These are phyloP conservation scores for Epinotia demarniana DNA, from an alignment of 2,888 invertebrate genomes.

Conservation along the genomic window DNA sequence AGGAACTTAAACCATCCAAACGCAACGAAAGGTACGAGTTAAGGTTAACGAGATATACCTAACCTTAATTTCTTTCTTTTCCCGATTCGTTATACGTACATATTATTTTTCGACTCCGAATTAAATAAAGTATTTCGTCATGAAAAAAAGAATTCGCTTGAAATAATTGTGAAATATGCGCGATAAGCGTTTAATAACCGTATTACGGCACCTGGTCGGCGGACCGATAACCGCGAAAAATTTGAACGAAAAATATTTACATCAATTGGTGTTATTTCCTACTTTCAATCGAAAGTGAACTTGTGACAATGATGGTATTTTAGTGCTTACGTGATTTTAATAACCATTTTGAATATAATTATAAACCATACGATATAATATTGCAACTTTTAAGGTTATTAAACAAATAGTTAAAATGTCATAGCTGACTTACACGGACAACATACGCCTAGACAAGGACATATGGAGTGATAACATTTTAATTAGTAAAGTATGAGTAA, in stretches of 20 bases:
- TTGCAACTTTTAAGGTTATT: too few species aligned
- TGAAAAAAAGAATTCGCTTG: constrained; percentile 27
- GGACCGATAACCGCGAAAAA: constrained; percentile 40
- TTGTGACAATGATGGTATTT: background rate
- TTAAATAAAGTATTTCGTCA: constrained; percentile 35
- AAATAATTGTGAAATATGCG: constrained; percentile 51
- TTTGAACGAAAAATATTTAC: constrained; percentile 20
- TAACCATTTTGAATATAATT: too few species aligned
- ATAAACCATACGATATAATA: too few species aligned
- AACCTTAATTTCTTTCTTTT: background rate
- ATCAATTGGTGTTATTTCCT: too few species aligned
- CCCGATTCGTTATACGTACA: too few species aligned
- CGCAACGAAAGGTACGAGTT: too few species aligned
- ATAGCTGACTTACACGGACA: too few species aligned
- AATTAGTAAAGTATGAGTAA: background rate
- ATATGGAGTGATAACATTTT: background rate
- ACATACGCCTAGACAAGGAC: too few species aligned
- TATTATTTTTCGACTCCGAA: background rate
- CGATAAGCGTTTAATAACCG: constrained; percentile 73
- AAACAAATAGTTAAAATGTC: too few species aligned
- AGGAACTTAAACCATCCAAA: too few species aligned
- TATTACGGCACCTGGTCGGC: constrained; percentile 53
- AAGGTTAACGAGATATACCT: too few species aligned
- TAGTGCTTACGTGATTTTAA: background rate
- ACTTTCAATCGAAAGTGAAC: background rate